Conservation (phyloP, 2,113 vertebrate species). For the Pleuronectes platessa region DNA sequence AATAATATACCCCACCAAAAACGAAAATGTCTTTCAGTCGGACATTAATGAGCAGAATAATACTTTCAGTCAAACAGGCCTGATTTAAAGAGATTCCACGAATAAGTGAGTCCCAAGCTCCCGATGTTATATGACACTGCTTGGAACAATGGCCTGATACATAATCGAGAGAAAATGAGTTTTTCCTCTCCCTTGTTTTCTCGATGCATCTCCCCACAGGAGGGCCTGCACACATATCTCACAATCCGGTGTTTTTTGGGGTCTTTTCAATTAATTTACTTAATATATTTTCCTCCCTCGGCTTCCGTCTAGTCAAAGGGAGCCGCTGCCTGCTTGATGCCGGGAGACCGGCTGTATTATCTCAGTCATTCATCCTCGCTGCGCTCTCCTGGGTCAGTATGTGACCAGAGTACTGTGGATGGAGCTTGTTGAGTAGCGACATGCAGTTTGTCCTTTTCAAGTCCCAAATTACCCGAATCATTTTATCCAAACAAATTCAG, state of each 20-base stretch:
- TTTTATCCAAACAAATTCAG: conserved; percentile 32
- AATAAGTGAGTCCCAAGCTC: conserved; percentile 41
- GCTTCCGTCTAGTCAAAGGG: conserved; percentile 64
- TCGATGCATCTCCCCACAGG: conserved; percentile 55
- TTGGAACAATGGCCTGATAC: conserved; percentile 65
- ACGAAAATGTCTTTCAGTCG: not conserved
- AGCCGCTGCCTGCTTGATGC: conserved; percentile 58
- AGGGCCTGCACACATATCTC: conserved; percentile 40
- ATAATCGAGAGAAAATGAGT: conserved; percentile 76
- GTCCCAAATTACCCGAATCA: conserved; percentile 60
- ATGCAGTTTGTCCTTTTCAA: conserved; percentile 71
- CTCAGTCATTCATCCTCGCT: conserved; percentile 69
- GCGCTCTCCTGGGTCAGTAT: conserved; percentile 62
- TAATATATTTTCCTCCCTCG: conserved; percentile 73
- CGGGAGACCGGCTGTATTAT: conserved; percentile 65
- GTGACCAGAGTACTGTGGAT: conserved; percentile 54
- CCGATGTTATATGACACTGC: conserved; percentile 43
- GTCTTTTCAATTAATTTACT: conserved; percentile 79
- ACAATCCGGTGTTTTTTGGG: conserved; percentile 54
- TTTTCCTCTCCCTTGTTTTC: conserved; percentile 60
- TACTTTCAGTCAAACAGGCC: conserved; percentile 13
- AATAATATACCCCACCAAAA: not conserved
- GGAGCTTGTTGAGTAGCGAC: conserved; percentile 59
- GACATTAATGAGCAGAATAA: conserved; percentile 7
- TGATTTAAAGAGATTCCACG: conserved; percentile 40